Evolutionary conservation across 2,113 vertebrate species (phyloP).

Genomic region (Sebastes schlegelii): DNA sequence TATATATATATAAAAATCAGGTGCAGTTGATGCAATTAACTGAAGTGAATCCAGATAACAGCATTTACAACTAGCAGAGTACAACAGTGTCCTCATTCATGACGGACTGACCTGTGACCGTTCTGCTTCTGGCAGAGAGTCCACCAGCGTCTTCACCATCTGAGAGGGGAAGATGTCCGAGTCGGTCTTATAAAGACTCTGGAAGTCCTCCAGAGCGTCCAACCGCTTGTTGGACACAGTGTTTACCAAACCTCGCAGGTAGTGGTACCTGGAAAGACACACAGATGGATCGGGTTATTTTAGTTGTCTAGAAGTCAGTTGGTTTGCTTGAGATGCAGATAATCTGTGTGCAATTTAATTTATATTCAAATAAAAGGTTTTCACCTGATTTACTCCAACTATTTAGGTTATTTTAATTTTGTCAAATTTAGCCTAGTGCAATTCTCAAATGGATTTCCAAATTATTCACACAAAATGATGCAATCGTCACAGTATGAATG

Average conservation of each 20-base stretch:
- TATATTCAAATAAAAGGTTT: background rate
- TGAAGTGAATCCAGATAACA: background rate
- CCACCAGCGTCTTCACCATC: constrained; percentile 88
- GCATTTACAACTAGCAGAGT: background rate
- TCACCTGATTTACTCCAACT: background rate
- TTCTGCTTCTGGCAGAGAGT: constrained; percentile 82
- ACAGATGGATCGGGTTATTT: constrained; percentile 41
- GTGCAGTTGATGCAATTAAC: background rate
- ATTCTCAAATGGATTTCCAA: background rate
- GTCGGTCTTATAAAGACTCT: constrained; percentile 95
- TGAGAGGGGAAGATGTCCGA: constrained; percentile 91
- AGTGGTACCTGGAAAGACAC: constrained; percentile 88
- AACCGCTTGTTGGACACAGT: constrained; percentile 89
- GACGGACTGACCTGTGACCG: constrained; percentile 73
- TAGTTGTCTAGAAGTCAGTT: background rate
- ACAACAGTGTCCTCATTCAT: background rate
- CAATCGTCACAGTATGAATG: background rate
- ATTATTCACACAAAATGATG: background rate
- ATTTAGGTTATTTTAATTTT: background rate
- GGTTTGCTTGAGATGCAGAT: background rate
- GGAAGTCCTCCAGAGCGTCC: constrained; percentile 92
- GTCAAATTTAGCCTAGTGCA: background rate
- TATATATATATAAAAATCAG: background rate
- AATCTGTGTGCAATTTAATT: background rate
- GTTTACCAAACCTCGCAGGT: constrained; percentile 92